Percentiles rank a stretch among this genome's conserved stretches.
Evolutionary conservation across 2,113 vertebrate species (phyloP).

Genomic region (Mastomys coucha): DNA sequence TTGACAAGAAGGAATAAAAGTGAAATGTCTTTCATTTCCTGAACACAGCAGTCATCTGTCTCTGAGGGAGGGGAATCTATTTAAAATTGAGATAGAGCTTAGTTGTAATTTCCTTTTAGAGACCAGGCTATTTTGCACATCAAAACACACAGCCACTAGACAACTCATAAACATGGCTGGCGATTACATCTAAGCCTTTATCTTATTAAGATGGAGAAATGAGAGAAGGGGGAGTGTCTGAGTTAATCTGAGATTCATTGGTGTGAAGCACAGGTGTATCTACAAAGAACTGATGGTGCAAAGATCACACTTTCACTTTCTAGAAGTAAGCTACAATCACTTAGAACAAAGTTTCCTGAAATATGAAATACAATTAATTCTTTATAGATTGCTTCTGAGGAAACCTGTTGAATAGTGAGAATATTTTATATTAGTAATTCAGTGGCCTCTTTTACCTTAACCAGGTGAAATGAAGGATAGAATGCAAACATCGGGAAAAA

Average conservation of each 20-base stretch:
- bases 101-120: neutral
- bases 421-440: neutral
- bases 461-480: neutral
- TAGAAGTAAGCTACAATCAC: neutral
- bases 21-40: slow-evolving; percentile 51
- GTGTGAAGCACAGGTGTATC: accelerated
- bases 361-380: neutral
- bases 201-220: neutral
- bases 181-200: neutral
- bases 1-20: slow-evolving; percentile 48
- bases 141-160: neutral
- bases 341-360: neutral
- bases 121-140: neutral
- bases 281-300: neutral
- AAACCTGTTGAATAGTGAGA: neutral
- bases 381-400: neutral
- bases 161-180: neutral
- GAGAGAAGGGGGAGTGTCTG: neutral
- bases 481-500: neutral
- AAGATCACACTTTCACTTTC: neutral
- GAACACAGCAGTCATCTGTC: neutral
- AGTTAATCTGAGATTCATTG: neutral
- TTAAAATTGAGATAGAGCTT: neutral
- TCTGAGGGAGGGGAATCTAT: neutral
- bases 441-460: neutral